Evolutionary conservation across 2,888 invertebrate genomes (phyloP).

Genomic region (Syritta pipiens): DNA sequence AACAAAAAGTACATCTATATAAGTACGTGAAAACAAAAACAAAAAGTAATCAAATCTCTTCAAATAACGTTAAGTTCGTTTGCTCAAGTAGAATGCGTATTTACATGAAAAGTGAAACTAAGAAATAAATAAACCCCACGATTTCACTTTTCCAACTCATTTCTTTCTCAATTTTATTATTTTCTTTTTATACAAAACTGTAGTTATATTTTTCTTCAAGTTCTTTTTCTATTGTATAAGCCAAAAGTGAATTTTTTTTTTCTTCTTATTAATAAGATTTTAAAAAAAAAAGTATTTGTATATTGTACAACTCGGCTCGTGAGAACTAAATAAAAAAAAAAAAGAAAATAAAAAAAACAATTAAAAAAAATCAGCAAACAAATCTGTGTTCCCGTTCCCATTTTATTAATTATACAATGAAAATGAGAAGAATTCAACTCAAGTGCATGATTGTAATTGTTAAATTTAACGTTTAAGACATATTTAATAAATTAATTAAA

Average conservation of each 20-base stretch:
- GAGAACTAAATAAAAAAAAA: constrained; percentile 50
- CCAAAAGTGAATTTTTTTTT: constrained; percentile 27
- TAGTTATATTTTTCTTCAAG: not conserved
- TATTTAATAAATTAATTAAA: constrained; percentile 61
- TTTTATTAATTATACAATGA: constrained; percentile 56
- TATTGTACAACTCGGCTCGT: constrained; percentile 66
- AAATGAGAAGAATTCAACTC: constrained; percentile 47
- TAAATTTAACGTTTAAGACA: constrained; percentile 62
- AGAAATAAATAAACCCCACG: not conserved
- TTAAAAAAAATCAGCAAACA: constrained; percentile 42
- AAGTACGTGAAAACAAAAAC: not conserved
- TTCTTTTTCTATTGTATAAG: constrained; percentile 24
- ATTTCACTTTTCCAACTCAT: constrained; percentile 11
- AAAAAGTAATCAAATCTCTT: not conserved
- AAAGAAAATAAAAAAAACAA: constrained; percentile 28
- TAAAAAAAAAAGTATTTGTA: constrained; percentile 42
- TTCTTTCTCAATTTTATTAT: not conserved
- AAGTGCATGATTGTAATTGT: constrained; percentile 67
- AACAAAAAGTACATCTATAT: constrained; percentile 22
- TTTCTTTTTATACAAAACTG: constrained; percentile 9
- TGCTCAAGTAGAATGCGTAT: constrained; percentile 42
- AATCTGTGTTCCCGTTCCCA: constrained; percentile 65
- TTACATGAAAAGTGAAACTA: constrained; percentile 1
- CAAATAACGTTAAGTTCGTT: constrained; percentile 27
- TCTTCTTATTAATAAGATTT: constrained; percentile 28